phyloP scores from a whole-genome alignment of 30 jellyfish, hydroid and myxozoan genomes.

The Pseudorhiza aurosa region DNA sequence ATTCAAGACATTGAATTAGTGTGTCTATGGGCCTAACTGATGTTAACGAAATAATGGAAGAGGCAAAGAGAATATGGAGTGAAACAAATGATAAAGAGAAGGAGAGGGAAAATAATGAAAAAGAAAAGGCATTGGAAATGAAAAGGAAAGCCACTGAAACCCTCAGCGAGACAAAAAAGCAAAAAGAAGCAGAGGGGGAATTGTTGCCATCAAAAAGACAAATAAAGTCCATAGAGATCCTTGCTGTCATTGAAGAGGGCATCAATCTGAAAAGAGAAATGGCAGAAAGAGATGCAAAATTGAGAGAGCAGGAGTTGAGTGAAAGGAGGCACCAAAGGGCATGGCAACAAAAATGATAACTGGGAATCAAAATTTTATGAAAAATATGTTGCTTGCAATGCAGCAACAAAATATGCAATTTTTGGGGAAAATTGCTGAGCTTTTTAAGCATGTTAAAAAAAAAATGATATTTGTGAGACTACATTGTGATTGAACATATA shows the following conservation, averaged over 20 bases:
- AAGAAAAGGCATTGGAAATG: slow-evolving; percentile 1
- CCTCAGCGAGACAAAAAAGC: slow-evolving; percentile 12
- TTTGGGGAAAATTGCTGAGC: slow-evolving; percentile 2
- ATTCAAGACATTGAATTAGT: no score
- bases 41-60: slow-evolving; percentile 24
- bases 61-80: neutral
- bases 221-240: slow-evolving; percentile 23
- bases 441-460: neutral
- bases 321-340: slow-evolving; percentile 27
- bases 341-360: slow-evolving; percentile 22
- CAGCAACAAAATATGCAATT: slow-evolving; percentile 31
- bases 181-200: slow-evolving; percentile 42
- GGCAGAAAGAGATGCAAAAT: slow-evolving; percentile 1
- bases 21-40: slow-evolving; percentile 29
- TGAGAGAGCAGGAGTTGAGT: slow-evolving; percentile 36
- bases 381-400: slow-evolving; percentile 24
- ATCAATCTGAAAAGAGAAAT: slow-evolving; percentile 21
- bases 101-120: slow-evolving; percentile 7
- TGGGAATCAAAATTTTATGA: slow-evolving; percentile 22
- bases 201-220: slow-evolving; percentile 29
- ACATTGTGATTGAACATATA: no score
- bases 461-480: neutral
- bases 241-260: slow-evolving; percentile 34
- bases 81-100: neutral
- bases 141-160: slow-evolving; percentile 29